A percentile compares a stretch with the other conserved stretches of the same genome.
Evolutionary conservation across 2,113 vertebrate species (phyloP).

Genomic region (Marcusenius ussheri): DNA sequence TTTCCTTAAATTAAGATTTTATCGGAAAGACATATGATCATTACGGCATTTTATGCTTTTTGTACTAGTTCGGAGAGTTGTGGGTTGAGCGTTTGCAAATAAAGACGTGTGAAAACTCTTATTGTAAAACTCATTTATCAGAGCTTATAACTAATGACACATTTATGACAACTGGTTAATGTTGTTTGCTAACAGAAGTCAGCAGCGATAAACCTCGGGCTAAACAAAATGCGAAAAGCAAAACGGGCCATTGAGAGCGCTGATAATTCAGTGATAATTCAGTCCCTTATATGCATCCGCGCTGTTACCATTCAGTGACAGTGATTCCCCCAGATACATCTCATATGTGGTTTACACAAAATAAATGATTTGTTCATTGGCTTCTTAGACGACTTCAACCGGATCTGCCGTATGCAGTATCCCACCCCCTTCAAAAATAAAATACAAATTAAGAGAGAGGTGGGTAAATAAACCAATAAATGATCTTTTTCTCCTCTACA

Average conservation of each 20-base stretch:
- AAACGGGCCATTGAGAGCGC: background rate
- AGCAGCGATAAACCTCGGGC: background rate
- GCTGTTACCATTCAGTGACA: background rate
- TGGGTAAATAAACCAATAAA: background rate
- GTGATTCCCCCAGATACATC: background rate
- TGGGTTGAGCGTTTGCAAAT: slow-evolving; percentile 21
- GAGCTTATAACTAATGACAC: background rate
- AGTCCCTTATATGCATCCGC: background rate
- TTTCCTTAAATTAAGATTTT: background rate
- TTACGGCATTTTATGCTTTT: background rate
- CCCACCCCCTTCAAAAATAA: background rate
- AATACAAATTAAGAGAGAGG: background rate
- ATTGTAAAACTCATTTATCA: background rate
- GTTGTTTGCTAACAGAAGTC: background rate
- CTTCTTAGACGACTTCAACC: background rate
- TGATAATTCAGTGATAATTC: background rate
- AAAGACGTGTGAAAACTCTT: slow-evolving; percentile 24
- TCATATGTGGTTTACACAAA: background rate
- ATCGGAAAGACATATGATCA: background rate
- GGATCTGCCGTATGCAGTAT: background rate
- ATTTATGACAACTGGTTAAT: background rate
- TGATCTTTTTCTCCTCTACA: slow-evolving; percentile 11
- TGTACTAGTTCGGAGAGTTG: background rate
- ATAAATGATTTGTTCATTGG: background rate
- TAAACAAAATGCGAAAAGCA: background rate